phyloP scores from a whole-genome alignment of 2,888 invertebrate species.

The Catocala fraxini region DNA sequence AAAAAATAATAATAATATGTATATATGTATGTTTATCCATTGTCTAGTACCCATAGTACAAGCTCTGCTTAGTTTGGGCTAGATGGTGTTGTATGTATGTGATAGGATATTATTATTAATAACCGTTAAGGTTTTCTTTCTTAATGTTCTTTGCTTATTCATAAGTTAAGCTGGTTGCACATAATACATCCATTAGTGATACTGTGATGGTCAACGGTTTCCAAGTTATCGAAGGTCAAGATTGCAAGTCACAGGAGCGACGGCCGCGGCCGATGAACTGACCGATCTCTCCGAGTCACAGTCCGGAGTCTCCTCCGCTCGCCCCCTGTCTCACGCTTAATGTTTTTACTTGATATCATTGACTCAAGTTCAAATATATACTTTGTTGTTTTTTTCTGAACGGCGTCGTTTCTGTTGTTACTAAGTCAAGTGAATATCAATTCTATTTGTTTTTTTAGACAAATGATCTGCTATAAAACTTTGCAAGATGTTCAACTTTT shows the following conservation, averaged over 20 bases:
- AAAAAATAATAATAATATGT: no score
- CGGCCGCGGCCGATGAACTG: slow-evolving; percentile 53
- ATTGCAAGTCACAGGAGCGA: slow-evolving; percentile 30
- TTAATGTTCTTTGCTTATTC: slow-evolving; percentile 18
- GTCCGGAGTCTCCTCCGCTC: not conserved
- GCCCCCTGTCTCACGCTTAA: not conserved
- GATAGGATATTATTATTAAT: no score
- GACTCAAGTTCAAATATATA: not conserved
- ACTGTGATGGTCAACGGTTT: slow-evolving; percentile 51
- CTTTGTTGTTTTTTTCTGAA: no score
- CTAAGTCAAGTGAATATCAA: no score
- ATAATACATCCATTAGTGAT: slow-evolving; percentile 40
- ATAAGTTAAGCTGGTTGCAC: slow-evolving; percentile 14
- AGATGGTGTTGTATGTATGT: no score
- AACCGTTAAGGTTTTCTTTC: slow-evolving; percentile 8
- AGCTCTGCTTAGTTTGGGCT: no score
- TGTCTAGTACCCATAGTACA: no score
- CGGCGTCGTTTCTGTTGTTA: no score
- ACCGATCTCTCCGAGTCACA: slow-evolving; percentile 22
- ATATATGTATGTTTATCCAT: no score
- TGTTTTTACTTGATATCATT: slow-evolving; percentile 3
- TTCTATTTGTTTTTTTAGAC: no score
- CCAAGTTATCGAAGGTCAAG: slow-evolving; percentile 69
- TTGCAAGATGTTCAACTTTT: no score
- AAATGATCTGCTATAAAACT: no score